Evolutionary conservation across 2,113 vertebrate genomes (phyloP).

Genomic region (Suncus etruscus): DNA sequence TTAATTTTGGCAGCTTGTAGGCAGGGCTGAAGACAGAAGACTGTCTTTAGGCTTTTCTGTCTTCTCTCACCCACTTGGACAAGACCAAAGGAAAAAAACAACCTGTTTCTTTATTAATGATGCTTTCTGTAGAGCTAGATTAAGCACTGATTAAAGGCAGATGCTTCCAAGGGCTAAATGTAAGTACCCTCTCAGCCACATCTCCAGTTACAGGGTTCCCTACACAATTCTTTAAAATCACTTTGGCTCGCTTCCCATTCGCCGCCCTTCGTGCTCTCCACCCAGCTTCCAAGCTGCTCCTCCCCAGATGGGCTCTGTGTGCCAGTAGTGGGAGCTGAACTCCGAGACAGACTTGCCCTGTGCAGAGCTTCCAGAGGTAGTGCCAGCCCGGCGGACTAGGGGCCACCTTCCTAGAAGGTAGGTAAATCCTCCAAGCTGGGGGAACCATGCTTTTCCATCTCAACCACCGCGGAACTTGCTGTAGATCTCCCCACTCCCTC

Average conservation of each 20-base stretch:
- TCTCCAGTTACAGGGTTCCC: slow-evolving; percentile 75
- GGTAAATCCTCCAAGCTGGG: slow-evolving; percentile 50
- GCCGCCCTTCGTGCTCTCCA: slow-evolving; percentile 68
- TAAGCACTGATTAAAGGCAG: slow-evolving; percentile 77
- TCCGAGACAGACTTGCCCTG: not conserved
- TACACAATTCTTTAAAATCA: slow-evolving; percentile 75
- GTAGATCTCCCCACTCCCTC: not conserved
- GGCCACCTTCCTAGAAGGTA: not conserved
- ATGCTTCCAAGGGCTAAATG: slow-evolving; percentile 77
- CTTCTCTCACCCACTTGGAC: slow-evolving; percentile 55
- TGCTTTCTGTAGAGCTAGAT: slow-evolving; percentile 80
- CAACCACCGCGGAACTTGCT: not conserved
- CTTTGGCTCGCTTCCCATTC: slow-evolving; percentile 76
- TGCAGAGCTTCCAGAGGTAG: not conserved
- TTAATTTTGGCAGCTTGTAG: not conserved
- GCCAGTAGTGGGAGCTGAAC: slow-evolving; percentile 3
- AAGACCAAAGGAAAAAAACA: slow-evolving; percentile 51
- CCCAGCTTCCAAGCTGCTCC: slow-evolving; percentile 74
- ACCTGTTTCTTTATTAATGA: slow-evolving; percentile 82
- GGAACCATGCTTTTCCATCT: not conserved
- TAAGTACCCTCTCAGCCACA: slow-evolving; percentile 74
- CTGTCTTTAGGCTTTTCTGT: slow-evolving; percentile 16
- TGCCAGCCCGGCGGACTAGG: not conserved
- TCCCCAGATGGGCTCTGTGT: slow-evolving; percentile 65
- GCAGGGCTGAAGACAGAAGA: not conserved